phyloP scores from a whole-genome alignment of 2,797 vertebrate species.

The Bryconaethiops microstoma region DNA sequence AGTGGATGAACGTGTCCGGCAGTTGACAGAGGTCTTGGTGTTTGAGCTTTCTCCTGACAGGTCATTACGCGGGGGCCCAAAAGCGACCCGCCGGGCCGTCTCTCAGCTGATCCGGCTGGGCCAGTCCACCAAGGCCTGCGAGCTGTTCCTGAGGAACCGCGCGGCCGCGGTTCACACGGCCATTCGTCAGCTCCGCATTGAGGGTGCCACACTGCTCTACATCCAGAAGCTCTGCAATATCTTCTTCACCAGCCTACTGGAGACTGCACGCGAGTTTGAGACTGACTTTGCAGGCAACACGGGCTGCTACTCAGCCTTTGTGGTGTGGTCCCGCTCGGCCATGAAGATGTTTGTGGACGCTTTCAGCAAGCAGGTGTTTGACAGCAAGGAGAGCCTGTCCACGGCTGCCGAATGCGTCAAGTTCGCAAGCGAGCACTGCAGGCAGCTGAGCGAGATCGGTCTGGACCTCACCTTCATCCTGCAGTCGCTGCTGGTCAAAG shows the following conservation, averaged over 20 bases:
- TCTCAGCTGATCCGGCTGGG: slow-evolving; percentile 95
- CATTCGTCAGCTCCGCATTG: slow-evolving; percentile 94
- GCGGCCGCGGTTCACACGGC: slow-evolving; percentile 92
- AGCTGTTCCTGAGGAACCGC: slow-evolving; percentile 93
- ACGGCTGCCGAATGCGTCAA: slow-evolving; percentile 96
- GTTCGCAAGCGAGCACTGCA: slow-evolving; percentile 96
- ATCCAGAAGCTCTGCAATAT: slow-evolving; percentile 98
- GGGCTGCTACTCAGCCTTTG: slow-evolving; percentile 95
- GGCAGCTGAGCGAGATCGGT: slow-evolving; percentile 92
- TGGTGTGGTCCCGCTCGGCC: slow-evolving; percentile 93
- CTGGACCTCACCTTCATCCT: slow-evolving; percentile 96
- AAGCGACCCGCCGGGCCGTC: slow-evolving; percentile 91
- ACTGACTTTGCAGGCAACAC: slow-evolving; percentile 92
- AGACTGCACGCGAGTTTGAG: slow-evolving; percentile 95
- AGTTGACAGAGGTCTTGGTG: slow-evolving; percentile 93
- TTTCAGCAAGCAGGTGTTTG: slow-evolving; percentile 97
- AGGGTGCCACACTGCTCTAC: slow-evolving; percentile 95
- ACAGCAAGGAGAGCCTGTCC: slow-evolving; percentile 96
- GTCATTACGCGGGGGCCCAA: slow-evolving; percentile 90
- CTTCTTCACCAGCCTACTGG: slow-evolving; percentile 96
- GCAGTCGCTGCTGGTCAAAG: slow-evolving; percentile 91
- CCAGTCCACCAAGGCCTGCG: slow-evolving; percentile 96
- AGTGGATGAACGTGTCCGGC: slow-evolving; percentile 89
- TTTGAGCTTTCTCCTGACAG: slow-evolving; percentile 95
- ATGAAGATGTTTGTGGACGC: slow-evolving; percentile 95